Base-by-base conservation (phyloP, 2,888 invertebrate genomes). In the Archips crataeganus region DNA sequence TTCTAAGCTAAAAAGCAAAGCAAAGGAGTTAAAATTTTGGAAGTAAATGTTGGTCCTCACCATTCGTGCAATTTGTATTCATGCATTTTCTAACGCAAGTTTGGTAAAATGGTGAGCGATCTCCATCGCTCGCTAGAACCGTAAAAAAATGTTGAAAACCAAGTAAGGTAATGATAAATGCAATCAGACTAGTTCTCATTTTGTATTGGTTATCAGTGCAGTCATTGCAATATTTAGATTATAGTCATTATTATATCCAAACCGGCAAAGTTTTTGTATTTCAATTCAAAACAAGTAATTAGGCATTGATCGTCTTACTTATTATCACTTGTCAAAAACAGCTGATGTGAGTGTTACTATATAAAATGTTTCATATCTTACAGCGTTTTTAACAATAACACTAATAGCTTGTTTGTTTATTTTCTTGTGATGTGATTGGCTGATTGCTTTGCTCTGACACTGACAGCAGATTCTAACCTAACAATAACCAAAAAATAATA, bases 51-150 rank as follows among this genome's bases (percentile, higher is more conserved):
- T n/a, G 23, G 60, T 54, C 79, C 77, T 80, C 90, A 96, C 96
- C 95, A 81, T 88, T 84, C 61, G 93, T 90, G 80, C 96, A 96
- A 77, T 95, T 95, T 9, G 80, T 80, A 15, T 81, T 80, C 66
- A 83, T 81, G 82, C 96, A 95, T 77, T 82, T 90, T 77, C 88
- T 87, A 32, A 95, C 82, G 83, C 96, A 96, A 71, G 90, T 94
- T 79, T 91, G 92, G 81, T 95, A 95, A 86, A 92, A 90, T 32
- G 89, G 91, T 2, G 96, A 95, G 59, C 91, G 91, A 77, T 96
- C 96, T 47, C 96, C 96, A 2, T 84, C 81, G 74, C 94, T 94
- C 10, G 88, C 81, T 9, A 67, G 2, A 57, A 45, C 60, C 23
- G 59, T 70, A 74, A 6, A 76, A 74, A 49, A 71, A 36, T 32